A percentile compares a stretch with the other conserved stretches of the same genome.
phyloP scores from a whole-genome alignment of 2,113 vertebrate species.

The Vulpes vulpes region DNA sequence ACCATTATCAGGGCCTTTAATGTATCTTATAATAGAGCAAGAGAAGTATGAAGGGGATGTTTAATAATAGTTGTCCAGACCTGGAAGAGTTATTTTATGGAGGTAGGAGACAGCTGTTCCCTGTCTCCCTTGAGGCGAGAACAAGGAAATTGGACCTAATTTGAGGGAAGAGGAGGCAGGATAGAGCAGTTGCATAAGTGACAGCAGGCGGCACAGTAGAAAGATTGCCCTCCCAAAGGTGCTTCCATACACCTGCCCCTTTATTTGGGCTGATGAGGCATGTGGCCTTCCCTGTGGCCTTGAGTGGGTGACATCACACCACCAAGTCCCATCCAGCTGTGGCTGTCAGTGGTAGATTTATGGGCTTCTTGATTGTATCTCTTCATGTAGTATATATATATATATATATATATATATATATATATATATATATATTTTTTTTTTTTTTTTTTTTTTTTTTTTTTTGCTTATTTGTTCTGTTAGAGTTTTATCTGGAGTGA shows the following conservation, averaged over 20 bases:
- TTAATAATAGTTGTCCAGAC: conserved; percentile 39
- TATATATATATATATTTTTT: background rate
- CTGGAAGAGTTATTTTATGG: conserved; percentile 52
- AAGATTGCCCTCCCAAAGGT: background rate
- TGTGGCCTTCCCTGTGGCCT: background rate
- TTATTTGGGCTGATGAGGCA: background rate
- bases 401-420: too few relatives aligned
- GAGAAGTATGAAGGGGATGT: background rate
- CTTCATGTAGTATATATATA: background rate
- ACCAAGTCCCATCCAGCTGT: background rate
- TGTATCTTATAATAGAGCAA: conserved; percentile 52
- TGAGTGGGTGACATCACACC: background rate
- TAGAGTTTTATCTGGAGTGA: background rate
- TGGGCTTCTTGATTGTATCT: background rate
- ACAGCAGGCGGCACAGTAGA: background rate
- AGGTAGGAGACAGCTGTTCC: conserved; percentile 53
- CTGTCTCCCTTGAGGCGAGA: conserved; percentile 55
- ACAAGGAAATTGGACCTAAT: conserved; percentile 65
- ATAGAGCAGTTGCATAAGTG: background rate
- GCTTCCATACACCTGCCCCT: background rate
- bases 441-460: too few relatives aligned
- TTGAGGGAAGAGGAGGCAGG: conserved; percentile 6
- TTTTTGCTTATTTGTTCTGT: background rate
- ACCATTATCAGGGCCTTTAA: conserved; percentile 68
- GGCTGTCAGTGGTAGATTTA: background rate